These are phyloP conservation scores for Clinocottus analis DNA, from an alignment of 2,113 vertebrate genomes.

Conservation along the genomic window DNA sequence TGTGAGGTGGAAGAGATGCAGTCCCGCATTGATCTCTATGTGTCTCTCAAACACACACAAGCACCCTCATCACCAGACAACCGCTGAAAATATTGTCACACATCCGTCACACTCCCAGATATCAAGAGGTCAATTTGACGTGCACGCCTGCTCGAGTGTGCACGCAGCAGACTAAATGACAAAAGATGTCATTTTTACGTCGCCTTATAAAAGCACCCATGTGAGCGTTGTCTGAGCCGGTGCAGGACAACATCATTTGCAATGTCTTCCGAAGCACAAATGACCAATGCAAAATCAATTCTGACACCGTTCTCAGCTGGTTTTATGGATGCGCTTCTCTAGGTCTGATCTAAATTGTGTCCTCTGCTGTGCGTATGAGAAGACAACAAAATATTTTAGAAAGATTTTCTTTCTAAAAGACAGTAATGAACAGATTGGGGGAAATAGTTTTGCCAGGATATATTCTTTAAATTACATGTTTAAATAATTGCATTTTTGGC, in stretches of 20 bases:
- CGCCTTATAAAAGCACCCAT: not conserved
- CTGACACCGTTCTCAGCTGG: not conserved
- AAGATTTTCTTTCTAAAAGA: too few relatives aligned
- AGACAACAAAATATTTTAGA: too few relatives aligned
- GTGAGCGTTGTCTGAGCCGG: not conserved
- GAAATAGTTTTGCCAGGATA: not conserved
- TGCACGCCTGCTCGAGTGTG: not conserved
- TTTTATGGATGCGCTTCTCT: not conserved
- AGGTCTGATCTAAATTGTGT: not conserved
- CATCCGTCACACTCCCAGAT: not conserved
- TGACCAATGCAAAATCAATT: not conserved
- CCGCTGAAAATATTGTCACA: not conserved
- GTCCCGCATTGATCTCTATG: not conserved
- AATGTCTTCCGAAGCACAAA: not conserved
- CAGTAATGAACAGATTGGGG: not conserved
- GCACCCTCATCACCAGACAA: not conserved
- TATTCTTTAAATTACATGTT: not conserved
- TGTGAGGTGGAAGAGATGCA: not conserved
- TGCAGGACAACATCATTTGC: not conserved
- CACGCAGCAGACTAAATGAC: not conserved
- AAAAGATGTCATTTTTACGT: not conserved
- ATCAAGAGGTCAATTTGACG: not conserved
- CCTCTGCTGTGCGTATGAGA: not conserved
- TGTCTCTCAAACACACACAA: slow-evolving; percentile 15
- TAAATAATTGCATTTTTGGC: not conserved